Evolutionary conservation across 2,888 invertebrate species (phyloP).

Genomic region (Leucania comma): DNA sequence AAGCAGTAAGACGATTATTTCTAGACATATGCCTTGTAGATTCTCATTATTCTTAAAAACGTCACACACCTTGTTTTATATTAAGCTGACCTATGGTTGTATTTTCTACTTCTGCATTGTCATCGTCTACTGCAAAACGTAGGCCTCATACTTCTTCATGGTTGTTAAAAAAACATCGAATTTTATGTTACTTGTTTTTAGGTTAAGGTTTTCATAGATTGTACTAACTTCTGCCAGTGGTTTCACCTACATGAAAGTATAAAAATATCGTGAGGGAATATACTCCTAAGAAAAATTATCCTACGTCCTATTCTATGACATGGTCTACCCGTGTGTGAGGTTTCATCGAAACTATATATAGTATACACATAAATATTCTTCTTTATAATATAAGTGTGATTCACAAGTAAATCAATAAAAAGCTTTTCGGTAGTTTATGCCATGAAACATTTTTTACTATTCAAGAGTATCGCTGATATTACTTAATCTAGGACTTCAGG

Average conservation of each 20-base stretch:
- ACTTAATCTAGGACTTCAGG: fast-evolving
- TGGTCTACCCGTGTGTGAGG: too few species aligned
- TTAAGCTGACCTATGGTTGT: fast-evolving
- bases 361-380: too few species aligned
- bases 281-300: too few species aligned
- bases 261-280: too few species aligned
- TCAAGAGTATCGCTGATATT: background rate
- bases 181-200: background rate
- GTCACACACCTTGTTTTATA: background rate
- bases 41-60: background rate
- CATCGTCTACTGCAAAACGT: too few species aligned
- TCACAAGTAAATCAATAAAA: too few species aligned
- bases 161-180: background rate
- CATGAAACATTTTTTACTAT: background rate
- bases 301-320: too few species aligned
- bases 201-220: too few species aligned
- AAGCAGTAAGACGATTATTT: fast-evolving
- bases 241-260: too few species aligned
- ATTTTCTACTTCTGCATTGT: background rate
- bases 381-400: too few species aligned
- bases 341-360: too few species aligned
- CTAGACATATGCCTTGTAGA: background rate
- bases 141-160: background rate
- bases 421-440: background rate
- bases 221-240: too few species aligned